Base-by-base conservation (phyloP, 2,113 vertebrate species). In the Capreolus pygargus region DNA sequence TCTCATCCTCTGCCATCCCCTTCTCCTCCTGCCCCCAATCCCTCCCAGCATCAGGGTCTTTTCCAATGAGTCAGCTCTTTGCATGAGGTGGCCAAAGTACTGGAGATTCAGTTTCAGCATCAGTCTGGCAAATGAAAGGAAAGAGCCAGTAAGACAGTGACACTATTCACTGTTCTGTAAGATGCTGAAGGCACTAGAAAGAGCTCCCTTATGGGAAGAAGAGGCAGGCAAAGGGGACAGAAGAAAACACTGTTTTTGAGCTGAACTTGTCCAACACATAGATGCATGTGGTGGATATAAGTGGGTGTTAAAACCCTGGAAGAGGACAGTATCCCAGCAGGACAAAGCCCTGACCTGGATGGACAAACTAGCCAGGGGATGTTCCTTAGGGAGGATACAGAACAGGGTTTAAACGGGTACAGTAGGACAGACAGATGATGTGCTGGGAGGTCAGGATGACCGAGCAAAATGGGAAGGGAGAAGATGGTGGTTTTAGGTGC, bases 401-500 rank as follows among this genome's bases (percentile, higher is more conserved):
- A 57, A 85, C 1, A 14, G 61, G 33, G 7, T 55, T 81, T 74
- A 23, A 27, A 4, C 0, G 28, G 54, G 57, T n/a, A 21, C 27
- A 43, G 39, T 0, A 28, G 13, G 36, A 27, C 0, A 39, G 19
- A 39, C 36, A 39, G 88, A 39, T 45, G 83, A 39, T 19, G 6
- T 14, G 1, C 36, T 2, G 8, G 19, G 23, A 33, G 7, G 43
- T 25, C 60, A 39, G 82, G 70, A 25, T 17, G 11, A 13, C 67
- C 33, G 27, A 90, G 50, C 17, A 67, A 36, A 90, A 36, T 2
- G 21, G 45, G 50, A 70, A 70, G 58, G 86, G n/a, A 58, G 45
- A 70, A 10, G n/a, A 55, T 0, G 11, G 81, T 30, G 52, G 30
- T 0, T 15, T 5, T 14, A 19, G 2, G 36, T 28, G 30, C 45